These are phyloP conservation scores for Aricia agestis DNA, from an alignment of 1,140 invertebrate species.

Conservation along the genomic window DNA sequence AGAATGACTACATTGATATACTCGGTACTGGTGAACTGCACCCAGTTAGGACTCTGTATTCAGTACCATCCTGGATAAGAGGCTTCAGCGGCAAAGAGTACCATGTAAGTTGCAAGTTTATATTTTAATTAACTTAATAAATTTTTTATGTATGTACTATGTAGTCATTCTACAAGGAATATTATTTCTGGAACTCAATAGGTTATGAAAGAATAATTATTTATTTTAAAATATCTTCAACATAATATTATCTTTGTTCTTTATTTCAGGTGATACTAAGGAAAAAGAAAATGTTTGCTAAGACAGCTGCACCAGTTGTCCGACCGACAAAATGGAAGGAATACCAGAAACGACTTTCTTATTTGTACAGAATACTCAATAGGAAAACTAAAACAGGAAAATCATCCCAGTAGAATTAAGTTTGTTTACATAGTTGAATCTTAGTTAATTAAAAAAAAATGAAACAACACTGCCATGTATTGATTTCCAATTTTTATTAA, in stretches of 20 bases:
- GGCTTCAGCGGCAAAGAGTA: constrained; percentile 93
- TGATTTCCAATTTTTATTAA: too few relatives aligned
- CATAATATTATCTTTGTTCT: constrained; percentile 1
- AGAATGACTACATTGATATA: constrained; percentile 98
- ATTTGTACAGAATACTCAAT: constrained; percentile 86
- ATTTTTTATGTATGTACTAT: too few relatives aligned
- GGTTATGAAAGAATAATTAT: not conserved
- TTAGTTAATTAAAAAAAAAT: too few relatives aligned
- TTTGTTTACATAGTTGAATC: too few relatives aligned
- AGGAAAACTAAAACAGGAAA: constrained; percentile 84
- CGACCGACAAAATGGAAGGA: constrained; percentile 87
- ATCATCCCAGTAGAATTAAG: constrained; percentile 52
- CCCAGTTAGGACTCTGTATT: constrained; percentile 88
- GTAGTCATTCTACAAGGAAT: too few relatives aligned
- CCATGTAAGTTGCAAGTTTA: constrained; percentile 67
- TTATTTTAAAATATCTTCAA: too few relatives aligned
- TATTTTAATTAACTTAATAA: too few relatives aligned
- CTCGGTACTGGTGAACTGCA: constrained; percentile 88
- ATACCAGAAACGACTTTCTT: constrained; percentile 83
- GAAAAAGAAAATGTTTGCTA: constrained; percentile 81
- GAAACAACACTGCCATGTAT: too few relatives aligned
- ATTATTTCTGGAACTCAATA: too few relatives aligned
- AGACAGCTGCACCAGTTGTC: constrained; percentile 77
- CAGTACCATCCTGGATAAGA: constrained; percentile 90
- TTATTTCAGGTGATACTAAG: constrained; percentile 79